Base-by-base conservation (phyloP, 92 coral and sea anemone species). In the Zoanthus sociatus region DNA sequence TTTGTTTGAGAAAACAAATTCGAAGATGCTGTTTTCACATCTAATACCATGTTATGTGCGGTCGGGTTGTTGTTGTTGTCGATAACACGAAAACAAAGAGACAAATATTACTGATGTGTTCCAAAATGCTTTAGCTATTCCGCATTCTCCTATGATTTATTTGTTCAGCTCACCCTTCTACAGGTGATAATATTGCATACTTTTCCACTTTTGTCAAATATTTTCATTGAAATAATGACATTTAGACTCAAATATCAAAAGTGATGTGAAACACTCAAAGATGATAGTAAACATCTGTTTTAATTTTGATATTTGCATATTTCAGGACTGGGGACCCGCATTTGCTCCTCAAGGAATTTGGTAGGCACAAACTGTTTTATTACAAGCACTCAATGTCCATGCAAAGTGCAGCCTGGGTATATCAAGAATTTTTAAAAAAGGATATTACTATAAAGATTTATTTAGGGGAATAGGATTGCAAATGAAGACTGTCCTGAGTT, bases 261-360 rank as follows among this genome's bases (percentile, higher is more conserved):
- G 8, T 7, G 12, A 11, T 50, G 9, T 50, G 55, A 50, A 5
- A 50, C 12, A 1, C 9, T 50, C 55, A 50, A 50, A 50, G 55
- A 50, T 50, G 55, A 50, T 26, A 50, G 9, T 50, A 3, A 50
- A 50, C 7, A 50, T 7, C 9, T 50, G 10, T 50, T 50, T 50
- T 50, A 1, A 50, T 50, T 50, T 7, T 50, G 0, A 50, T 50
- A 11, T 50, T 50, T 50, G 42, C 42, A 37, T 37, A 50, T 5
- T 50, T 7, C 7, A 96, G 98, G 98, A 96, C 69, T 96, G 98
- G 98, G 98, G 98, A 51, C 98, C 98, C 66, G 98, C 98, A 14
- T 96, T 96, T 93, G 98, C 91, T 83, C 94, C 98, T 47, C 98
- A 96, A 87, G 98, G 98, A 53, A 96, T 96, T 55, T 96, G 98